Base-by-base conservation (phyloP, 2,113 vertebrate genomes). In the Bucco capensis region DNA sequence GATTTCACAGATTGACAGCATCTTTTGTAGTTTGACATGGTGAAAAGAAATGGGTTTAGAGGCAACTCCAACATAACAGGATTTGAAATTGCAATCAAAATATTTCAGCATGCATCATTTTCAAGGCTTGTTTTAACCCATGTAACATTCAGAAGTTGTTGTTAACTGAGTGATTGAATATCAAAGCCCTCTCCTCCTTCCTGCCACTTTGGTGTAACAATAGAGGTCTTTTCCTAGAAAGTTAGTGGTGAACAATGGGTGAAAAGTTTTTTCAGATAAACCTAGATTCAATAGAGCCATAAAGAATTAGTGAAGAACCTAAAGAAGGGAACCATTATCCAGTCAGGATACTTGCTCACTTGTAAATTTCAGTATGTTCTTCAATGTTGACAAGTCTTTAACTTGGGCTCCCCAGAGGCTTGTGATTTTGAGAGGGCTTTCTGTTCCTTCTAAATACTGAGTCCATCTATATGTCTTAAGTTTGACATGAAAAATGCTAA, bases 1-100 rank as follows among this genome's bases (percentile, higher is more conserved):
- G 53, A 78, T 94, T 95, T 89, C 87, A 81, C 78, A 93, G 85
- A 78, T 90, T 78, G 93, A 93, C 92, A 83, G 81, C 72, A 81
- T 93, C 72, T 91, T 96, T 83, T 88, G 40, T 84, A 73, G 94
- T 92, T 30, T 95, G 96, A 89, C 44, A 14, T 65, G 72, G 73
- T 83, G 72, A 53, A 84, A 67, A 81, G 57, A 77, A 24, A 91
- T 84, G 78, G 40, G 75, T 65, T 93, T 91, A 77, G 80, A 92
- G 95, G 88, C 77, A 74, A 8, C 44, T 73, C 47, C 79, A 65
- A 15, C 79, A 37, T 60, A n/a, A 40, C 24, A 13, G 19, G 25
- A 5, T 74, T 67, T 72, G 71, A 70, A 89, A 75, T 40, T n/a
- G 57, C 71, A 50, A 4, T 67, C n/a, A 46, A 66, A 25, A 22